Conservation (phyloP, 2,113 vertebrate genomes). For the Forbesichthys agassizii region DNA sequence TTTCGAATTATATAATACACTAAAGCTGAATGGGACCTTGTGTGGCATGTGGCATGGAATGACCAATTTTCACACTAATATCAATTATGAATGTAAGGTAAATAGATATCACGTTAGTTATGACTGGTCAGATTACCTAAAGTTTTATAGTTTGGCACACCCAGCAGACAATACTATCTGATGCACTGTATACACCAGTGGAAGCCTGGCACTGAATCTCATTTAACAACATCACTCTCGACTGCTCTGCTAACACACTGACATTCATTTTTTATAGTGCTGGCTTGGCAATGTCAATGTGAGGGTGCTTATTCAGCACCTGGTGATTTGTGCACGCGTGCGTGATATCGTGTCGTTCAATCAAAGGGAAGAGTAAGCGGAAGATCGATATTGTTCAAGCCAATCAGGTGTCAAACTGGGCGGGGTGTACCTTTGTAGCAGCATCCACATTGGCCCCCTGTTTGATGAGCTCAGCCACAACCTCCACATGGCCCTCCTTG, state of each 20-base stretch:
- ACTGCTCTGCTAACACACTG: background rate
- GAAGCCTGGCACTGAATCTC: background rate
- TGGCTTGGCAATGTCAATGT: constrained; percentile 49
- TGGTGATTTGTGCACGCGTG: background rate
- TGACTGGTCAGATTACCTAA: background rate
- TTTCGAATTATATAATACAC: too few relatives aligned
- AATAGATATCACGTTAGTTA: background rate
- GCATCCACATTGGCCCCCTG: constrained; percentile 93
- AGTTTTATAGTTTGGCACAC: background rate
- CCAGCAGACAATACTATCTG: background rate
- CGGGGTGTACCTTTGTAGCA: constrained; percentile 88
- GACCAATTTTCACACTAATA: too few relatives aligned
- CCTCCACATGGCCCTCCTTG: constrained; percentile 97
- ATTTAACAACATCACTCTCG: constrained; percentile 13
- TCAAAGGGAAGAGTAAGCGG: background rate
- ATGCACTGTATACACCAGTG: rapidly evolving
- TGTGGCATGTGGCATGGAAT: too few relatives aligned
- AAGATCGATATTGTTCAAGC: background rate
- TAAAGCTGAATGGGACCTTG: too few relatives aligned
- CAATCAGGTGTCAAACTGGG: background rate
- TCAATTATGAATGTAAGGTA: background rate
- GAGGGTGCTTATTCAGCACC: constrained; percentile 47
- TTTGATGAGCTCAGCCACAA: constrained; percentile 94
- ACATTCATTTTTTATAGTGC: constrained; percentile 32
- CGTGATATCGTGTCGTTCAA: background rate